These are phyloP conservation scores for Pelochelys cantorii DNA, from an alignment of 2,797 vertebrate species.

Conservation along the genomic window DNA sequence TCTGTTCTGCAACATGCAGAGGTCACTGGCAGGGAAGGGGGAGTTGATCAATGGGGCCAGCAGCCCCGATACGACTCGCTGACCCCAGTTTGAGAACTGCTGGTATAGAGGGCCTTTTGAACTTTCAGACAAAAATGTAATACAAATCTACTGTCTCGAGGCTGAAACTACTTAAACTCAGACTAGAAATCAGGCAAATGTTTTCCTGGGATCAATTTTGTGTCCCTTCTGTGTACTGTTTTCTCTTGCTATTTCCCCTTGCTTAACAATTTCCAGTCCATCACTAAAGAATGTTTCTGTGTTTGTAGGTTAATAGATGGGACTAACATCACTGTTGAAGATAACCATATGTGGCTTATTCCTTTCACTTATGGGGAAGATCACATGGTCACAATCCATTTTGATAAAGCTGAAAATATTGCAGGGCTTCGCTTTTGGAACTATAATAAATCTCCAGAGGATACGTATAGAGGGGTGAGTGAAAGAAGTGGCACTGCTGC, in stretches of 20 bases:
- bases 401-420: conserved; percentile 86
- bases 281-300: conserved; percentile 56
- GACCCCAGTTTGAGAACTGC: too few relatives aligned
- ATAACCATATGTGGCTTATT: conserved; percentile 96
- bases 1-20: too few relatives aligned
- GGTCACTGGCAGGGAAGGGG: too few relatives aligned
- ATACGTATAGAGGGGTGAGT: conserved; percentile 97
- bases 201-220: not conserved
- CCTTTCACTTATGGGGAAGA: conserved; percentile 89
- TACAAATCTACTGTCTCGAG: not conserved
- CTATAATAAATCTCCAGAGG: conserved; percentile 98
- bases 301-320: conserved; percentile 90
- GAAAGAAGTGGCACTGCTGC: conserved; percentile 67
- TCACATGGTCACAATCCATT: conserved; percentile 87
- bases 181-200: not conserved
- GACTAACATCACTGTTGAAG: conserved; percentile 92
- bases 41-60: too few relatives aligned
- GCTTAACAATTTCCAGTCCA: accelerated
- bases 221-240: not conserved
- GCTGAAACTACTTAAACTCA: not conserved
- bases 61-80: too few relatives aligned
- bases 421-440: conserved; percentile 97
- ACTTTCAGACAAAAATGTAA: not conserved
- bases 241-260: not conserved
- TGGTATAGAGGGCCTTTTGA: not conserved